Base-by-base conservation (phyloP, 2,888 invertebrate genomes). In the Stegophylla sp. region DNA sequence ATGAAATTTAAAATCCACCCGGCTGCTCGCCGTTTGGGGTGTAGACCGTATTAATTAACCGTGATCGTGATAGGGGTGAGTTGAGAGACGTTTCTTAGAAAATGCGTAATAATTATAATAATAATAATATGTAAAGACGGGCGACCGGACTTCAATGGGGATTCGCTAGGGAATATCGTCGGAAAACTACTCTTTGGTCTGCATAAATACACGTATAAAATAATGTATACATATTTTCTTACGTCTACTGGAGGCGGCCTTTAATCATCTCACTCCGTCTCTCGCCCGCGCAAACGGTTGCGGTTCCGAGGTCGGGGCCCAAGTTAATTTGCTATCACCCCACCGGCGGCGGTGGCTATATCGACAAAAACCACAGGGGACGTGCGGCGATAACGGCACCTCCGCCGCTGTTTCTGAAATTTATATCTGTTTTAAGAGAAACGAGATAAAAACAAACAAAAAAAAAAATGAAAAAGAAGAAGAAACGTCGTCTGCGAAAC, bases 41-140 rank as follows among this genome's bases (percentile, higher is more conserved):
- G n/a, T n/a, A n/a, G 28, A 23, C n/a, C 2, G 23, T n/a, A n/a
- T 23, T 45, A 45, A 66, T 41, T 66, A 45, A 67, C 15, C 45
- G 23, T n/a, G n/a, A n/a, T n/a, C n/a, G 5, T 1, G 9, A 26
- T 20, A 67, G 20, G n/a, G 20, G 20, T 20, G 15, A 53, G 53
- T 20, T 9, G 7, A 45, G 15, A 45, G 13, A 45, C 26, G 7
- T 23, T 45, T 66, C 43, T 45, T 1, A 15, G 9, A 1, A 67
- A 45, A 28, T 28, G 26, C 15, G 5, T 4, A n/a, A n/a, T n/a
- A n/a, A n/a, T n/a, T n/a, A n/a, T n/a, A n/a, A n/a, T n/a, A n/a
- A n/a, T n/a, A n/a, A n/a, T n/a, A n/a, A 59, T 59, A 34, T 71
- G 34, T 15, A 41, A 56, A 73, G n/a, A 61, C 26, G 26, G 26